Conservation (phyloP, 2,888 invertebrate genomes). For the Phaonia tiefii region DNA sequence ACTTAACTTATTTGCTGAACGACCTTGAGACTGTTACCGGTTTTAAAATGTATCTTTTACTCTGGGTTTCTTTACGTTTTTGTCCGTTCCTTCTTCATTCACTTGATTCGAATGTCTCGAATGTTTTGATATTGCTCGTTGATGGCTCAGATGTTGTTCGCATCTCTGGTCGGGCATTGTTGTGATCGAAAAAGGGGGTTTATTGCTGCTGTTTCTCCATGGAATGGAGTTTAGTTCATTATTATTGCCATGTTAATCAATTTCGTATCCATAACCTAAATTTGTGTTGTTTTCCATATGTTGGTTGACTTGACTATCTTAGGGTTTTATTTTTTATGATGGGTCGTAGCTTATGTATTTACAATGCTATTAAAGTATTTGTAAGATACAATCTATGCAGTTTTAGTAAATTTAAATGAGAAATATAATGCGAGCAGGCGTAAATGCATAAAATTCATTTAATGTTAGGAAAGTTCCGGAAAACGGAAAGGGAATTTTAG, state of each 20-base stretch:
- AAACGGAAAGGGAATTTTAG: constrained; percentile 1
- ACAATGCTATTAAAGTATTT: constrained; percentile 32
- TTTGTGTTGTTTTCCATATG: constrained; percentile 41
- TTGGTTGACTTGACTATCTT: constrained; percentile 8
- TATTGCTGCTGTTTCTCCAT: too few species aligned
- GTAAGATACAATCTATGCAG: constrained; percentile 33
- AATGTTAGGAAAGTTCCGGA: constrained; percentile 31
- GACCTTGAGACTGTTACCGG: constrained; percentile 68
- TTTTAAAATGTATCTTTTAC: constrained; percentile 53
- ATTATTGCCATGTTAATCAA: constrained; percentile 74
- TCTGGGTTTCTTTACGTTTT: constrained; percentile 42
- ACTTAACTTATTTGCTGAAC: constrained; percentile 57
- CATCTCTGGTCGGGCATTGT: constrained; percentile 27
- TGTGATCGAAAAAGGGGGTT: constrained; percentile 37
- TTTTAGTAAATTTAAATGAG: constrained; percentile 17
- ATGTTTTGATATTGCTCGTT: constrained; percentile 43
- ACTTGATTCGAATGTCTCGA: constrained; percentile 40
- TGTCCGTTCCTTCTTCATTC: constrained; percentile 25
- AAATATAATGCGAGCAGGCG: constrained; percentile 5
- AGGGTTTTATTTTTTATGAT: not conserved
- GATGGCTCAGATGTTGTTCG: constrained; percentile 9
- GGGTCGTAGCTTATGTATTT: constrained; percentile 33
- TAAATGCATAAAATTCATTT: constrained; percentile 39
- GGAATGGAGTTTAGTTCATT: constrained; percentile 66
- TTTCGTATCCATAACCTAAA: constrained; percentile 65